phyloP scores from a whole-genome alignment of 2,888 invertebrate species.

The Tiliacea aurago region DNA sequence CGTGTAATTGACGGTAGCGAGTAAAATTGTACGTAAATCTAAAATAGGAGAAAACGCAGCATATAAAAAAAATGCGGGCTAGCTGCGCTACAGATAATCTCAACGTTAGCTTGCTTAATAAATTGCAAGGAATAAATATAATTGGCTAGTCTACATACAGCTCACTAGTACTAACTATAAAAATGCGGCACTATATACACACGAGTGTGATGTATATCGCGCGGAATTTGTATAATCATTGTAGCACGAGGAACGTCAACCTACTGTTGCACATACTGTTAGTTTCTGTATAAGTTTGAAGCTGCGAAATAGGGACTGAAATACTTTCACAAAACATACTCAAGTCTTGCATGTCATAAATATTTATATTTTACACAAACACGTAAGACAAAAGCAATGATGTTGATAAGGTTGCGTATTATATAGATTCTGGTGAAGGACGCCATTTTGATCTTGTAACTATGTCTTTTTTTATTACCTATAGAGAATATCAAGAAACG shows the following conservation, averaged over 20 bases:
- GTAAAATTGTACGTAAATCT: constrained; percentile 4
- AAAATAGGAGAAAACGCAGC: not conserved
- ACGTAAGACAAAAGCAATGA: not conserved
- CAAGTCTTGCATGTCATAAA: not conserved
- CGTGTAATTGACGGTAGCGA: not conserved
- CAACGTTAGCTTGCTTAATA: constrained; percentile 25
- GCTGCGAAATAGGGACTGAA: constrained; percentile 32
- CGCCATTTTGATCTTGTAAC: not conserved
- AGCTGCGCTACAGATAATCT: constrained; percentile 32
- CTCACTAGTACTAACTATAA: constrained; percentile 12
- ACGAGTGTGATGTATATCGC: not conserved
- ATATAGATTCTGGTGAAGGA: not conserved
- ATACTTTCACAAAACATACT: not conserved
- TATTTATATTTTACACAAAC: constrained; percentile 2
- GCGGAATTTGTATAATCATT: not conserved
- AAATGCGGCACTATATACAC: not conserved
- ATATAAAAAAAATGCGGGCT: not conserved
- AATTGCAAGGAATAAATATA: not conserved
- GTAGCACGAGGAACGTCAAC: constrained; percentile 5
- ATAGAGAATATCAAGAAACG: not conserved
- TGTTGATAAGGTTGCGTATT: not conserved
- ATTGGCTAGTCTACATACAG: constrained; percentile 16
- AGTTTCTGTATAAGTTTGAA: constrained; percentile 11
- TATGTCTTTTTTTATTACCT: constrained; percentile 14
- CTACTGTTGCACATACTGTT: constrained; percentile 16